These are phyloP conservation scores for Pseudococcus viburni DNA, from an alignment of 2,888 invertebrate species.

Conservation along the genomic window DNA sequence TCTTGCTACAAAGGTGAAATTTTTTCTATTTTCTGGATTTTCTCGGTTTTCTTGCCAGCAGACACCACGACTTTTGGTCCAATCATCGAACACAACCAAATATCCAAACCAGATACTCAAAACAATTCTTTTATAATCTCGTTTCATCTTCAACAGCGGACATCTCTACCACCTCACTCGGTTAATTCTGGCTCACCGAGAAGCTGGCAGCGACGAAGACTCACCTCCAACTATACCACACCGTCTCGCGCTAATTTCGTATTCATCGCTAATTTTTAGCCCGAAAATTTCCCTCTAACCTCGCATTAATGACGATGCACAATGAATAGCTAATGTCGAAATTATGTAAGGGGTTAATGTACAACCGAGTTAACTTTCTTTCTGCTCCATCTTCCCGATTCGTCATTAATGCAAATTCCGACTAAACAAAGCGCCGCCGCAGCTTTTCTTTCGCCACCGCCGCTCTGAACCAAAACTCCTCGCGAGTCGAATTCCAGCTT, in stretches of 20 bases:
- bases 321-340: slow-evolving; percentile 63
- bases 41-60: no score
- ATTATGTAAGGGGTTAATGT: slow-evolving; percentile 63
- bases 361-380: slow-evolving; percentile 58
- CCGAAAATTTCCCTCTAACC: slow-evolving; percentile 54
- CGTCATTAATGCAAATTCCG: slow-evolving; percentile 63
- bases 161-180: not conserved
- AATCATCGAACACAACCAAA: no score
- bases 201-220: not conserved
- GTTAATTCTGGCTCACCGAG: not conserved
- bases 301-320: slow-evolving; percentile 56
- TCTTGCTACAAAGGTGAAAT: no score
- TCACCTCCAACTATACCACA: not conserved
- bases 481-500: not conserved
- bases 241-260: slow-evolving; percentile 43
- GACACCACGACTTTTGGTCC: no score
- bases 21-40: no score
- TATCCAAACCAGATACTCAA: no score
- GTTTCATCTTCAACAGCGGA: not conserved
- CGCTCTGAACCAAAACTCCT: not conserved
- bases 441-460: not conserved
- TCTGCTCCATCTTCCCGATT: slow-evolving; percentile 59
- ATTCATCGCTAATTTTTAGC: slow-evolving; percentile 61
- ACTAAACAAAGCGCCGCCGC: slow-evolving; percentile 37
- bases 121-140: no score